Evolutionary conservation across 2,113 vertebrate genomes (phyloP), one percentile per base, ranked within the genome.

Genomic region (Gallinago undulata): DNA sequence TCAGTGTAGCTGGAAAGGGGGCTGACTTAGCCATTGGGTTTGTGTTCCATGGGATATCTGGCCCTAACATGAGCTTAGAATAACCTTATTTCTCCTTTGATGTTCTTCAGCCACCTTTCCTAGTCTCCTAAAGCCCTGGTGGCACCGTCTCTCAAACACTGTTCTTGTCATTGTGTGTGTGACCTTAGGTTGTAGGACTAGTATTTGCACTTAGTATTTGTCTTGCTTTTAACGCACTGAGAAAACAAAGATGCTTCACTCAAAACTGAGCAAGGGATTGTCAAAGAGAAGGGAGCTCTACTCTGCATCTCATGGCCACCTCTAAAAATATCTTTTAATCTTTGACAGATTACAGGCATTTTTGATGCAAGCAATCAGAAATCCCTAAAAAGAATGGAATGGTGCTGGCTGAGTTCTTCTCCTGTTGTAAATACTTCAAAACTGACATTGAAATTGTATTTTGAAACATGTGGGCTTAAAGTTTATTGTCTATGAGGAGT

Each of bases 161-260:
- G 19, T 0, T 45, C 17, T 19, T 37, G 56, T 37, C 30, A 7
- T 28, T n/a, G 43, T 15, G 3, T 27, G 63, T 11, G 45, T 17
- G 8, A 3, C 7, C 7, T n/a, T 2, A 35, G 37, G 33, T n/a
- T 43, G 64, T 17, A 27, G 55, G 13, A 25, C 39, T 37, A 37
- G 35, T 37, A 37, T 37, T 37, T 18, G 35, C 14, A 6, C 8
- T 17, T 50, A 8, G 28, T 8, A 3, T 31, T 56, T 77, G 31
- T 31, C n/a, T 60, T 15, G 0, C 9, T 75, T 47, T 30, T 18
- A 18, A 2, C 0, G 2, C 50, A 2, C 17, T 7, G 13, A 57
- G 76, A 33, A 45, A 35, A 63, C 24, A 41, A 19, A 78, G 45
- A 31, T 21, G 67, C 41, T 67, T 43, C 47, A 2, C 39, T 63